phyloP scores from a whole-genome alignment of 2,888 invertebrate genomes.

The Pristionchus exspectatus region DNA sequence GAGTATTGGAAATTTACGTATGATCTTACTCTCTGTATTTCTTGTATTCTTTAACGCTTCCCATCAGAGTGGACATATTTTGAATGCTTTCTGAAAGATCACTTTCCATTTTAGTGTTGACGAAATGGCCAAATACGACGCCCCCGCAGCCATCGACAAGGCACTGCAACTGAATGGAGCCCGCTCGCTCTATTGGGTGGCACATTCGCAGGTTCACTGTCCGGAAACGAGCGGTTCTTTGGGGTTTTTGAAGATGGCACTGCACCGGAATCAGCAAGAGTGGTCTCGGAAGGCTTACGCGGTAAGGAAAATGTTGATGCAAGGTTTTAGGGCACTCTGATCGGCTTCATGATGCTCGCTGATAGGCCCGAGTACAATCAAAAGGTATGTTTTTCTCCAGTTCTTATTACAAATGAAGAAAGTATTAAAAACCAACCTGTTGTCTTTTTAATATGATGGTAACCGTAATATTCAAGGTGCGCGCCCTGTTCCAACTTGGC shows the following conservation, averaged over 20 bases:
- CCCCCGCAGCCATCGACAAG: neutral
- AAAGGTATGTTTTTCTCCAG: neutral
- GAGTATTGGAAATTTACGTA: slow-evolving; percentile 6
- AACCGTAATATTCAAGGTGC: neutral
- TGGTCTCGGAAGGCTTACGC: no score
- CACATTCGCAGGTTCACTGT: slow-evolving; percentile 6
- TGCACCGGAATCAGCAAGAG: no score
- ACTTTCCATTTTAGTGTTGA: neutral
- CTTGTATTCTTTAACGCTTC: no score
- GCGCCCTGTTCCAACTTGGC: neutral
- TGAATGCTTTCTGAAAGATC: no score
- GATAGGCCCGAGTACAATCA: neutral
- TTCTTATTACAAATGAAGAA: neutral
- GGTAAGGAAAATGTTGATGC: no score
- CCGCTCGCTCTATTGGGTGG: neutral
- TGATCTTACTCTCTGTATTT: no score
- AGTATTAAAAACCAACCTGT: no score
- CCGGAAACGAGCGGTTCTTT: no score
- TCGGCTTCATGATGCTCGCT: neutral
- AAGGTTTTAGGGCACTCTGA: neutral
- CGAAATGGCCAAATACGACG: neutral
- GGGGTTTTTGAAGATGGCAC: no score
- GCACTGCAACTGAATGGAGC: neutral
- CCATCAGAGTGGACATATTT: no score
- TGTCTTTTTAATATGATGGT: no score